These are phyloP conservation scores for Ladona fulva DNA, from an alignment of 1,140 invertebrate genomes.

Conservation along the genomic window DNA sequence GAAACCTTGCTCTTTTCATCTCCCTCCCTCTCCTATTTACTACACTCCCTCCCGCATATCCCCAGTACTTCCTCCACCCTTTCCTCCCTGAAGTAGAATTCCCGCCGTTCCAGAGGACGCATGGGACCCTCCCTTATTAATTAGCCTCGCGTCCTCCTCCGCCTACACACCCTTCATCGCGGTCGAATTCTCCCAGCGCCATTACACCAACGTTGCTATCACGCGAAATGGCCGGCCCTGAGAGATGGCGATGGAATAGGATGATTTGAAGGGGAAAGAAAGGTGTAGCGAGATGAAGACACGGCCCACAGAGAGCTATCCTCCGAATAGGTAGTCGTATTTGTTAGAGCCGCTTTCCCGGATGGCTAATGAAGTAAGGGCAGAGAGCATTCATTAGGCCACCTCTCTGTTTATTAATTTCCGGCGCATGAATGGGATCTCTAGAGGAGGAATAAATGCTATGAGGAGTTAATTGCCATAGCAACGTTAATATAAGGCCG, in stretches of 20 bases:
- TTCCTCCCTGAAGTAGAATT: no score
- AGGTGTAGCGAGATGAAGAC: background rate
- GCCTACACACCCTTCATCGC: background rate
- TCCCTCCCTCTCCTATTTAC: background rate
- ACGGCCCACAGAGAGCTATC: background rate
- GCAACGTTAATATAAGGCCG: no score
- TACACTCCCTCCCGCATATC: background rate
- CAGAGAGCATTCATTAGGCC: no score
- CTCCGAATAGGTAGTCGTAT: background rate
- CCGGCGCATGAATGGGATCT: no score
- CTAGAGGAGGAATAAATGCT: no score
- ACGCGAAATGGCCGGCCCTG: background rate
- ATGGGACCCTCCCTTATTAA: background rate
- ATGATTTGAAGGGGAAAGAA: background rate
- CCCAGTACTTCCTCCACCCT: no score
- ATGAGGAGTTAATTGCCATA: no score
- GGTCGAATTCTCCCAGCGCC: background rate
- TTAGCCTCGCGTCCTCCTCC: background rate
- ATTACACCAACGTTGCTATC: background rate
- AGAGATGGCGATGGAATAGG: background rate
- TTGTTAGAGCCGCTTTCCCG: no score
- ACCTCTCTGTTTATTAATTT: no score
- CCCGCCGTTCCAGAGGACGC: background rate
- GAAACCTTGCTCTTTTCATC: background rate
- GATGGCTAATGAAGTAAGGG: no score